Evolutionary conservation across 2,888 invertebrate species (phyloP), one percentile per base, ranked within the genome.

Genomic region (Catonia carolina): DNA sequence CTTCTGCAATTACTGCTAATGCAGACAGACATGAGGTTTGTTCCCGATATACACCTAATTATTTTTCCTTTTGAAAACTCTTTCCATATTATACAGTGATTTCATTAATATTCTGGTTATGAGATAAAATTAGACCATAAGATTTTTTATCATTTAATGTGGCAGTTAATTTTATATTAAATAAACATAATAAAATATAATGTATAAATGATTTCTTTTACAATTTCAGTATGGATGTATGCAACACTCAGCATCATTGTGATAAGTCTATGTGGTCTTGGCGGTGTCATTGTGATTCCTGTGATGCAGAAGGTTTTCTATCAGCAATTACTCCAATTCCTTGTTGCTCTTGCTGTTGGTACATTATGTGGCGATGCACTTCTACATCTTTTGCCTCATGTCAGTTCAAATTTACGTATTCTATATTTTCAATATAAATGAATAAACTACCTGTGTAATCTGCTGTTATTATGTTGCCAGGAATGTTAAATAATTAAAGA

Each of bases 321-420:
- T 71, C 88, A 94, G 67, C 87, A 91, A 64, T 74, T 95, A 31
- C 77, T 95, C 53, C 94, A 95, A 72, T 94, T 93, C 72, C 77
- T 96, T 60, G 92, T 96, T 2, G 93, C 95, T 0, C 75, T 96
- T 63, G 96, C 96, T 14, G 89, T 96, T 31, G 96, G 94, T 0
- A 91, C 93, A 0, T 75, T 94, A 57, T 85, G 89, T 45, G 95
- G 95, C 0, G 96, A 96, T 74, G 95, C 95, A 0, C 74, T 96
- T 42, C 75, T 96, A 58, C 96, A 96, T 78, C 79, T 96, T 23
- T 77, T 96, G 71, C 96, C 96, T 17, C 92, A 93, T 70, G 91
- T 90, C 58, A 83, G 65, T 61, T 18, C 8, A 6, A 41, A 7
- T 22, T 7, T 14, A 18, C 14, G n/a, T 18, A 15, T 2, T 42